phyloP scores from a whole-genome alignment of 92 coral and sea anemone genomes.

The Siderastrea siderea region DNA sequence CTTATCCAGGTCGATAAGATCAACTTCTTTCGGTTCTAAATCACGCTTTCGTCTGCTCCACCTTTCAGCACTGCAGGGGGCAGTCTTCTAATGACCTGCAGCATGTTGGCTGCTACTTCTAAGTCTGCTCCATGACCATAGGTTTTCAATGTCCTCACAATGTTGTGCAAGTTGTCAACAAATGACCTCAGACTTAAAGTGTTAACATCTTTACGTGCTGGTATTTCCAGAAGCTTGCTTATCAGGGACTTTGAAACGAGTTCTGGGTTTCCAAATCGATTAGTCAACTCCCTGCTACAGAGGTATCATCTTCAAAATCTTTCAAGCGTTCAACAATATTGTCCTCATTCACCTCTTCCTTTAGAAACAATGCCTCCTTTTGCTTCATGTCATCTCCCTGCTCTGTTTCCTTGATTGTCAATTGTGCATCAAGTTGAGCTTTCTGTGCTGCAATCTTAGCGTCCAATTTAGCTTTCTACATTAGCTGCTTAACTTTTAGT shows the following conservation, averaged over 20 bases:
- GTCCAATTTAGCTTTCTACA: too few species aligned
- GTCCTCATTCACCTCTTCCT: not conserved
- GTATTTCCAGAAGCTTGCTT: constrained; percentile 25
- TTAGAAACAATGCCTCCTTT: not conserved
- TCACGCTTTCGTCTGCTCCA: constrained; percentile 41
- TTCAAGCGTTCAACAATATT: too few species aligned
- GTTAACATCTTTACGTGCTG: constrained; percentile 26
- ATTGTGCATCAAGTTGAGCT: not conserved
- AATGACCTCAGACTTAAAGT: constrained; percentile 20
- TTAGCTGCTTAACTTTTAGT: constrained; percentile 6
- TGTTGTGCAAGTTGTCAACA: constrained; percentile 56
- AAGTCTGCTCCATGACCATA: constrained; percentile 42
- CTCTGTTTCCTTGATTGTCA: not conserved
- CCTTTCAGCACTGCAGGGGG: constrained; percentile 7
- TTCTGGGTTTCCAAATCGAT: constrained; percentile 41
- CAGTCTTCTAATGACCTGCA: constrained; percentile 10
- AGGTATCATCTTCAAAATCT: not conserved
- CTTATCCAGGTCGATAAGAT: constrained; percentile 23
- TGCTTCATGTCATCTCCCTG: not conserved
- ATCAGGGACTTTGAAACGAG: constrained; percentile 49
- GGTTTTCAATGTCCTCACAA: constrained; percentile 33
- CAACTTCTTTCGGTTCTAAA: constrained; percentile 15
- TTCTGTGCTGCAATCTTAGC: too few species aligned
- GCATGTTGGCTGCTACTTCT: constrained; percentile 35
- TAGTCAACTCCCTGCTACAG: constrained; percentile 4